Conservation (phyloP, 2,797 vertebrate species). For the Diplodus sargus region DNA sequence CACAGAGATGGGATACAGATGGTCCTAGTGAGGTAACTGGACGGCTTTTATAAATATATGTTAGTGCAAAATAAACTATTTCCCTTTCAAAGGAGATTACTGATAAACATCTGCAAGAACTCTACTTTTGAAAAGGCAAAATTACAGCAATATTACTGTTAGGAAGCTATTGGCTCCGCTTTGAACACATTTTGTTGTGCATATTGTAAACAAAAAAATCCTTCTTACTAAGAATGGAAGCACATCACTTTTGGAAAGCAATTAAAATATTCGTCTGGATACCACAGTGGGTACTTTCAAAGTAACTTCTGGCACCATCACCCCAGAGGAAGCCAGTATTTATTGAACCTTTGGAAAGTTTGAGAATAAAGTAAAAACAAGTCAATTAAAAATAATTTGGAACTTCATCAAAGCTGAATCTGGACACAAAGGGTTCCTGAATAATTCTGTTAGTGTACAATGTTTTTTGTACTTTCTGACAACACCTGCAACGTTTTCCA, state of each 20-base stretch:
- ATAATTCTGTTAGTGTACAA: background rate
- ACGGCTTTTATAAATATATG: background rate
- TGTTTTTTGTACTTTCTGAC: no score
- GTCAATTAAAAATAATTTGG: background rate
- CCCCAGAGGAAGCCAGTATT: background rate
- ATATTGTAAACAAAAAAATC: background rate
- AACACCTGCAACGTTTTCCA: no score
- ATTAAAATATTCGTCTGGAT: background rate
- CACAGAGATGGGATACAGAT: conserved; percentile 13
- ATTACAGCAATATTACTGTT: background rate
- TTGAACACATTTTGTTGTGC: background rate
- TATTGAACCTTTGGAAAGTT: background rate
- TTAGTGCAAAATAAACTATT: background rate
- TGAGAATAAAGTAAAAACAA: background rate
- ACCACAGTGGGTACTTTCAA: background rate
- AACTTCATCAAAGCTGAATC: background rate
- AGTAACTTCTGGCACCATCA: background rate
- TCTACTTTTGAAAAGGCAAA: background rate
- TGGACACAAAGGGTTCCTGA: background rate
- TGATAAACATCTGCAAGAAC: background rate
- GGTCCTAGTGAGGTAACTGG: background rate
- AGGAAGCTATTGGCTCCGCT: background rate
- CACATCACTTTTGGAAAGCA: background rate
- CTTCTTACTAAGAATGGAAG: background rate
- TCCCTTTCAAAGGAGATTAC: background rate